Evolutionary conservation across 2,113 vertebrate species (phyloP).

Genomic region (Lophura nycthemera): DNA sequence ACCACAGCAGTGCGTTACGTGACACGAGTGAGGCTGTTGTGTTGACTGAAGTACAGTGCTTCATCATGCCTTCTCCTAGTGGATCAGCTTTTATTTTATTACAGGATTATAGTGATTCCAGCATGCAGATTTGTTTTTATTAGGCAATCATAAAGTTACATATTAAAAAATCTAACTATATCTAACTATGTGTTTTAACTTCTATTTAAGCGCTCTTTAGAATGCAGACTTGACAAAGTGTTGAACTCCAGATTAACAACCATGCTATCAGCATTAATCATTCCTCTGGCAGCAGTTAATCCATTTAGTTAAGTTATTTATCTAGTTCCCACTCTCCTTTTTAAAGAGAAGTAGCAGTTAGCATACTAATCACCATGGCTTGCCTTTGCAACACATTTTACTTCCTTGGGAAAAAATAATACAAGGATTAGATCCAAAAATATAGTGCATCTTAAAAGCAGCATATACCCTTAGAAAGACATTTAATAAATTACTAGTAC

Average conservation of each 20-base stretch:
- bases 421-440: constrained; percentile 82
- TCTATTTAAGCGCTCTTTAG: constrained; percentile 41
- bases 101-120: constrained; percentile 48
- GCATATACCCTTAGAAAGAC: constrained; percentile 83
- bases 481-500: constrained; percentile 84
- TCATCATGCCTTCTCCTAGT: constrained; percentile 18
- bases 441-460: constrained; percentile 85
- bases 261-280: constrained; percentile 25
- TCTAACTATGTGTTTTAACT: constrained; percentile 25
- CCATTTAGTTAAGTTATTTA: constrained; percentile 23
- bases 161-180: constrained; percentile 27
- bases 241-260: constrained; percentile 34
- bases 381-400: constrained; percentile 70
- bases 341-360: constrained; percentile 71
- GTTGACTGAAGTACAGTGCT: not conserved
- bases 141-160: constrained; percentile 17
- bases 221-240: constrained; percentile 22
- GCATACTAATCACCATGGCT: constrained; percentile 72
- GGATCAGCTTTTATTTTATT: not conserved
- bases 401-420: constrained; percentile 77
- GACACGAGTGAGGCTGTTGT: not conserved
- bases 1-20: not conserved
- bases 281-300: constrained; percentile 53
- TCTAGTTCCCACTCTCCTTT: constrained; percentile 67
- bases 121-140: constrained; percentile 55